Base-by-base conservation (phyloP, 2,113 vertebrate genomes). In the Picathartes gymnocephalus region DNA sequence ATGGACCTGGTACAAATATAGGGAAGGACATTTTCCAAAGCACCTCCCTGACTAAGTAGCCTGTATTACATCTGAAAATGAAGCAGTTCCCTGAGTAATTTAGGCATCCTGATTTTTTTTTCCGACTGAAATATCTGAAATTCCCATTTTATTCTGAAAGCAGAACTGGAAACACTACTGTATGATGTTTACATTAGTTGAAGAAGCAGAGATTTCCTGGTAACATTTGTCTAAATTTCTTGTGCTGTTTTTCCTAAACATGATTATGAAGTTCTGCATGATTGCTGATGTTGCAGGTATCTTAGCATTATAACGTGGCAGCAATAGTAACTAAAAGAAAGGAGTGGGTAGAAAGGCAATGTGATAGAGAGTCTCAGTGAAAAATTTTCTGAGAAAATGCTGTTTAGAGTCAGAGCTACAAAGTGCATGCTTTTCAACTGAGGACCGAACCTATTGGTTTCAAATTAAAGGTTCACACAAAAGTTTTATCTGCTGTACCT, bases 391-490 rank as follows among this genome's bases (percentile, higher is more conserved):
- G 56, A 86, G 68, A 57, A 91, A 90, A 76, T 62, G 23, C 84
- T 28, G 3, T 81, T 82, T 93, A 76, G 51, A 79, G 50, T 50
- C 48, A 37, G 33, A 73, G 22, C 87, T 88, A 81, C 45, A n/a
- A 87, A 78, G 61, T 28, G 21, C 73, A 50, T 82, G 54, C 44
- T 94, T 95, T 93, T 95, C 81, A 88, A 27, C 54, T 69, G 76
- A 91, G 86, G 72, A 92, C 47, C 4, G 22, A 91, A 70, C 44
- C 70, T 92, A 44, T 40, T 53, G n/a, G 58, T 91, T 96, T 95
- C 76, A 94, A 91, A 97, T 96, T 96, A 96, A 97, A 96, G 58
- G 30, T 88, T 97, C 86, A 77, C 68, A 53, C 58, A 65, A 45
- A 97, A 97, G 78, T 92, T 95, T 5, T 92, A 73, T 82, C 77